Conservation (phyloP, 2,797 vertebrate species). For the Tolypeutes matacus region DNA sequence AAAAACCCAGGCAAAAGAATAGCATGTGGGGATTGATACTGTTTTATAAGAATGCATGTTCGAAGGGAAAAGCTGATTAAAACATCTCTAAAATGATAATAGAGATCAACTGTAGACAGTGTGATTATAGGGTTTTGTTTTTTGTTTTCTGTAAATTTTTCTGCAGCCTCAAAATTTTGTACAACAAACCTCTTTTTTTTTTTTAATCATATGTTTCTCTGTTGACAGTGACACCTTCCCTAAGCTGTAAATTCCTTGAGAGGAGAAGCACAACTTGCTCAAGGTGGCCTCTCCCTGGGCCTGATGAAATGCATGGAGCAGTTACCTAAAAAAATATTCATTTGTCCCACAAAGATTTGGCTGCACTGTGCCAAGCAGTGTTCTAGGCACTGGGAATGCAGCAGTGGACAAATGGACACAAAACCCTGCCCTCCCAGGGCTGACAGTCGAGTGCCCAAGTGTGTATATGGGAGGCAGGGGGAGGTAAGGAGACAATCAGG, state of each 20-base stretch:
- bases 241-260: background rate
- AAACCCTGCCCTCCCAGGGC: no score
- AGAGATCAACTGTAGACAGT: background rate
- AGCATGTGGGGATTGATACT: no score
- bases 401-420: background rate
- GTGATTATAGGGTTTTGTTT: background rate
- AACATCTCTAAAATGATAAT: background rate
- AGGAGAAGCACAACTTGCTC: background rate
- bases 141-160: constrained; percentile 33
- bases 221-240: background rate
- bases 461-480: background rate
- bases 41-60: background rate
- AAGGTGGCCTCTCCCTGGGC: background rate
- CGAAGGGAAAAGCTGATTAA: background rate
- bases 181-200: background rate
- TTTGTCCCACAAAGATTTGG: background rate
- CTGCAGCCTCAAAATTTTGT: constrained; percentile 7
- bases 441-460: fast-evolving
- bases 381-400: background rate
- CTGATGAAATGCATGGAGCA: background rate
- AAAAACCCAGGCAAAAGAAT: no score
- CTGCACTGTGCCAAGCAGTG: background rate
- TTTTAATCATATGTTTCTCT: background rate
- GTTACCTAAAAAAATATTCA: background rate
- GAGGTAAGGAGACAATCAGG: background rate